These are phyloP conservation scores for Rhincodon typus DNA, from an alignment of 2,797 vertebrate genomes.

Conservation along the genomic window DNA sequence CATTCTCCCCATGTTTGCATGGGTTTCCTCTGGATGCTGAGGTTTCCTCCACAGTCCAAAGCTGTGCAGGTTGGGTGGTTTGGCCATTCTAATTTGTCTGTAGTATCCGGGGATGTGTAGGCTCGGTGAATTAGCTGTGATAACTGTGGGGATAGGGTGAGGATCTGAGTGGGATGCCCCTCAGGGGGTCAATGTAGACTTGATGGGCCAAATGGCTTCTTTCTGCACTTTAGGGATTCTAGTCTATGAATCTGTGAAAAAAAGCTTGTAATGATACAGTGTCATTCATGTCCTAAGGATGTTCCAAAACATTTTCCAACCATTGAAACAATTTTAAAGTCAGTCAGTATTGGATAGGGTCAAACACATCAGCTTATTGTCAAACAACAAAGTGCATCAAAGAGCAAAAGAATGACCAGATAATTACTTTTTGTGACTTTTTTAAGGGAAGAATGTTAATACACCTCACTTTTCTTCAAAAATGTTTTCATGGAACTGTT, in stretches of 20 bases:
- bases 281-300: background rate
- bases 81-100: too few relatives aligned
- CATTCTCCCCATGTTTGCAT: too few relatives aligned
- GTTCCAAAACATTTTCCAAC: background rate
- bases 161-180: too few relatives aligned
- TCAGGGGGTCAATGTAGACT: too few relatives aligned
- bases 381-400: background rate
- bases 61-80: too few relatives aligned
- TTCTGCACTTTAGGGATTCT: too few relatives aligned
- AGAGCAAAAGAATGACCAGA: background rate
- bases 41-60: too few relatives aligned
- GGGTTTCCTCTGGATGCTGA: too few relatives aligned
- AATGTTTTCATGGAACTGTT: background rate
- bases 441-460: background rate
- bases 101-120: too few relatives aligned
- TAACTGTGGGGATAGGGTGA: too few relatives aligned
- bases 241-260: background rate
- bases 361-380: background rate
- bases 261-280: background rate
- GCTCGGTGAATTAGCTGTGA: too few relatives aligned
- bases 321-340: background rate
- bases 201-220: too few relatives aligned
- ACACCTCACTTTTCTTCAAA: background rate
- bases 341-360: background rate
- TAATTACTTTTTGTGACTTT: background rate